These are phyloP conservation scores for Drosophila tani DNA, from an alignment of 1,140 invertebrate genomes.

Conservation along the genomic window DNA sequence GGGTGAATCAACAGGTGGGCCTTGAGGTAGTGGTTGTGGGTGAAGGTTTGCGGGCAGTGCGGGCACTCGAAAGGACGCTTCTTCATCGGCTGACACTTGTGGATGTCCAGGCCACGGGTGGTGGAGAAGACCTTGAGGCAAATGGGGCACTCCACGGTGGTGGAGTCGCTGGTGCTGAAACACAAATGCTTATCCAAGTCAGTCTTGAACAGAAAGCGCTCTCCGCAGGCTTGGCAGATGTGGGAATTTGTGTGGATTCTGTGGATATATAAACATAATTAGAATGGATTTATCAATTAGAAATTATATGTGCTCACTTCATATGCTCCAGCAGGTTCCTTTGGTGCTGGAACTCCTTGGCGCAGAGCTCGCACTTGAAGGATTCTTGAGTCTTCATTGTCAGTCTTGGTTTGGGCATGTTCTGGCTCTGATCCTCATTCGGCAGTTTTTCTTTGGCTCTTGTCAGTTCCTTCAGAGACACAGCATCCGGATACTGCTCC, in stretches of 20 bases:
- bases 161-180: background rate
- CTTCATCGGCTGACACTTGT: constrained; percentile 18
- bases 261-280: no score
- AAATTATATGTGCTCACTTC: background rate
- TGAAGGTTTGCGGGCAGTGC: constrained; percentile 21
- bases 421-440: background rate
- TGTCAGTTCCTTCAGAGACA: background rate
- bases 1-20: constrained; percentile 25
- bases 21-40: constrained; percentile 4
- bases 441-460: background rate
- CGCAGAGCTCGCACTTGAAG: constrained; percentile 20
- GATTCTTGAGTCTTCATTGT: background rate
- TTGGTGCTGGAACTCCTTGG: constrained; percentile 6
- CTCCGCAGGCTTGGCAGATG: constrained; percentile 11
- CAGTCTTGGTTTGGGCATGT: background rate
- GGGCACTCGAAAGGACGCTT: constrained; percentile 16
- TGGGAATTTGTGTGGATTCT: constrained; percentile 17
- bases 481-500: background rate
- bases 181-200: constrained; percentile 25
- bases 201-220: constrained; percentile 18
- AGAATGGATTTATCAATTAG: no score
- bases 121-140: constrained; percentile 31
- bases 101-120: background rate
- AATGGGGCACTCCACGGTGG: constrained; percentile 11
- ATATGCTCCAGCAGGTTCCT: constrained; percentile 20